Percentiles rank a stretch among this genome's conserved stretches.
Conservation (phyloP, 2,113 vertebrate species). For the Etheostoma cragini region DNA sequence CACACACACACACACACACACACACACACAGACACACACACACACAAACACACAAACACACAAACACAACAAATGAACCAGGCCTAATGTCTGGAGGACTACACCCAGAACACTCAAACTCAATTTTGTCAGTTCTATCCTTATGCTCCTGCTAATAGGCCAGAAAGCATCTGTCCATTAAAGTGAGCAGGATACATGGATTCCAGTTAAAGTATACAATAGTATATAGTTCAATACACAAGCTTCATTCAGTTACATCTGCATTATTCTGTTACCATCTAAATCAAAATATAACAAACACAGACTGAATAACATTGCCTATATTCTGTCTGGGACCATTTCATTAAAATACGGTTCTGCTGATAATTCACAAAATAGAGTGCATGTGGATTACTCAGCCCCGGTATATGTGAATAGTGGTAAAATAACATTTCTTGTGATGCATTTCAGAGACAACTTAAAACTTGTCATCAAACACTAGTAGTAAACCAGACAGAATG, state of each 20-base stretch:
- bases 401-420: neutral
- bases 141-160: neutral
- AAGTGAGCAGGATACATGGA: neutral
- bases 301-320: neutral
- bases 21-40: neutral
- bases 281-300: neutral
- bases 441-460: neutral
- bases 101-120: conserved; percentile 16
- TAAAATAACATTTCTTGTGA: neutral
- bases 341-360: neutral
- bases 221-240: conserved; percentile 4
- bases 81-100: conserved; percentile 9
- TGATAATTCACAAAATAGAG: conserved; percentile 3
- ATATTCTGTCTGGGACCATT: neutral
- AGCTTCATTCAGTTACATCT: neutral
- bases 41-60: conserved; percentile 6
- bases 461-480: conserved; percentile 26
- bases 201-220: neutral
- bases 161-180: neutral
- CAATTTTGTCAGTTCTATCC: neutral
- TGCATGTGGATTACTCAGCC: neutral
- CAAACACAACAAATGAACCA: conserved; percentile 9
- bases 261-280: neutral
- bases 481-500: conserved; percentile 1
- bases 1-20: conserved; percentile 2